phyloP scores from a whole-genome alignment of 2,113 vertebrate species.

The Clarias batrachus region DNA sequence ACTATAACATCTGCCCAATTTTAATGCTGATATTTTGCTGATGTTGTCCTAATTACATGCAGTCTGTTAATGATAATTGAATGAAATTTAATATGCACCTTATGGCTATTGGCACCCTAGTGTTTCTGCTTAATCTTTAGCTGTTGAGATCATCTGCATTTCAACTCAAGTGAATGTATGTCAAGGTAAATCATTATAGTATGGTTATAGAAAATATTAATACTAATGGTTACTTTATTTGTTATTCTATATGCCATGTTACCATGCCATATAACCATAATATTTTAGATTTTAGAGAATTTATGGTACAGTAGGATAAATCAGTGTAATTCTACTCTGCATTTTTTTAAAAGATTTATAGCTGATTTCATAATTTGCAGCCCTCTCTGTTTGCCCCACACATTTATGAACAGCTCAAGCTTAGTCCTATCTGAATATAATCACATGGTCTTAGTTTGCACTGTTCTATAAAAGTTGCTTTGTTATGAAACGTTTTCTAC shows the following conservation, averaged over 20 bases:
- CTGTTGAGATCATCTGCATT: background rate
- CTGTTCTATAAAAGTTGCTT: conserved; percentile 9
- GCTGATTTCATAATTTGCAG: background rate
- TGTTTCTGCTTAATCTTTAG: background rate
- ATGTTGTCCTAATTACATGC: too few relatives aligned
- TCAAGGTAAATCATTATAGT: background rate
- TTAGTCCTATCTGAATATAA: conserved; percentile 28
- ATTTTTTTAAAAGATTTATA: background rate
- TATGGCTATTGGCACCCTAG: too few relatives aligned
- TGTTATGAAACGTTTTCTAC: background rate
- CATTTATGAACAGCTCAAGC: background rate
- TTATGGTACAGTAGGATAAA: background rate
- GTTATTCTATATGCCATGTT: too few relatives aligned
- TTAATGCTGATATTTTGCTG: too few relatives aligned
- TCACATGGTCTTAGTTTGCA: background rate
- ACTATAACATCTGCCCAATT: too few relatives aligned
- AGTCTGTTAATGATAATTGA: too few relatives aligned
- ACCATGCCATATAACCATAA: too few relatives aligned
- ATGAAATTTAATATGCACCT: too few relatives aligned
- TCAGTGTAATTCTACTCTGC: background rate
- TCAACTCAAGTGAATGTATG: background rate
- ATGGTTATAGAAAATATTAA: too few relatives aligned
- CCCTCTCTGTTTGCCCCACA: background rate
- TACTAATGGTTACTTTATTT: too few relatives aligned
- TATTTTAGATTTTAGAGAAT: too few relatives aligned